Evolutionary conservation across 2,888 invertebrate species (phyloP).

Genomic region (Tipula confusa): DNA sequence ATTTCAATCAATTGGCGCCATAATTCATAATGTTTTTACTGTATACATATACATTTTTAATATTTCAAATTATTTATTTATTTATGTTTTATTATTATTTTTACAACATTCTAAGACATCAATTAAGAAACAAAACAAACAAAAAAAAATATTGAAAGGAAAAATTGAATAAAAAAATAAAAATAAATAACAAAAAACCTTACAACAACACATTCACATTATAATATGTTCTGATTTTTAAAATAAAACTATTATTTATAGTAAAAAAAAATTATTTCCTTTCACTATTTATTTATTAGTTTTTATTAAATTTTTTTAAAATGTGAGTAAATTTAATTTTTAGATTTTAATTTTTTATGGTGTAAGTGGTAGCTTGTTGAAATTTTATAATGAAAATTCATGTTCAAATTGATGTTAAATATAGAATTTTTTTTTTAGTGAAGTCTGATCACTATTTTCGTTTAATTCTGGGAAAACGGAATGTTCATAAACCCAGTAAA

Average conservation of each 20-base stretch:
- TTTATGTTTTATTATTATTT: constrained; percentile 20
- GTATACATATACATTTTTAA: not conserved
- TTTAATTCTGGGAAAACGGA: too few species aligned
- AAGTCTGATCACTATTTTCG: too few species aligned
- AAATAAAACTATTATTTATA: constrained; percentile 12
- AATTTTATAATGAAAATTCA: too few species aligned
- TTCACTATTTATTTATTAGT: not conserved
- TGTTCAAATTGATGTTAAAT: too few species aligned
- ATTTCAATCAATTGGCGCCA: too few species aligned
- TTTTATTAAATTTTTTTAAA: constrained; percentile 8
- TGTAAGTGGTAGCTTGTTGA: too few species aligned
- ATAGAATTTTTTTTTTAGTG: too few species aligned
- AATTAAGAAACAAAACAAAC: not conserved
- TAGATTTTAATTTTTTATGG: not conserved
- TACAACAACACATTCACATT: constrained; percentile 14
- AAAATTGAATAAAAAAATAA: not conserved
- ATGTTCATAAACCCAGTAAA: too few species aligned
- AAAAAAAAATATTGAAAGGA: constrained; percentile 8
- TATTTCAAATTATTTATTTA: not conserved
- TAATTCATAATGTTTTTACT: too few species aligned
- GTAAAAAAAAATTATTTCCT: not conserved
- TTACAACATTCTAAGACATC: constrained; percentile 25
- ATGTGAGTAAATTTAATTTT: not conserved
- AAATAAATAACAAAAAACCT: too few species aligned
- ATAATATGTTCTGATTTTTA: not conserved